Evolutionary conservation across 2,113 vertebrate species (phyloP).

Genomic region (Microcebus jonahi): DNA sequence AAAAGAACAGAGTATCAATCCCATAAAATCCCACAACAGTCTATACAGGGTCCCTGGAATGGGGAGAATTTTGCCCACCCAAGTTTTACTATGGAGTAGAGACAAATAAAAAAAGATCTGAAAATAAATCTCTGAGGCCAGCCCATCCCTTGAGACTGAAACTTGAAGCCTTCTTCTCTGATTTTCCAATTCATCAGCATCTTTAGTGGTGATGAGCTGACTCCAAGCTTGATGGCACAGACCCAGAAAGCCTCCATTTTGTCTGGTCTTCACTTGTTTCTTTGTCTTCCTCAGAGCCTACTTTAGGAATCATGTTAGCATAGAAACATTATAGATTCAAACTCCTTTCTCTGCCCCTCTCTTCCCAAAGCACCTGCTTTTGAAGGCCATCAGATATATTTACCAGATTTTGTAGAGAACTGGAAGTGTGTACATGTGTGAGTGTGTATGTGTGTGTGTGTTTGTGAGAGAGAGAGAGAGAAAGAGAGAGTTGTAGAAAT

Average conservation of each 20-base stretch:
- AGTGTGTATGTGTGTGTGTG: too few relatives aligned
- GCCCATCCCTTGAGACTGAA: constrained; percentile 46
- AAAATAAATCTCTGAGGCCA: constrained; percentile 73
- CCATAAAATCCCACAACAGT: constrained; percentile 80
- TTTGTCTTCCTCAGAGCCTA: not conserved
- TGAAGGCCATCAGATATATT: not conserved
- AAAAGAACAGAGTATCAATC: constrained; percentile 76
- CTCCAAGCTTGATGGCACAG: constrained; percentile 34
- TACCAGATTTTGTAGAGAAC: not conserved
- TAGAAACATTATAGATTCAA: not conserved
- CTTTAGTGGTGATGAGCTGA: constrained; percentile 52
- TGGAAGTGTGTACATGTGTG: not conserved
- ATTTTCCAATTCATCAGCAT: constrained; percentile 46
- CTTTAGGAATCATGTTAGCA: not conserved
- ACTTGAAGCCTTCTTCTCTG: constrained; percentile 52
- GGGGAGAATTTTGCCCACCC: constrained; percentile 82
- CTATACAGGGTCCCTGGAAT: constrained; percentile 64
- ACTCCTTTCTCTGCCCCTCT: rapidly evolving
- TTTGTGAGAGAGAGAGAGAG: not conserved
- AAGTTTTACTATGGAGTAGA: constrained; percentile 77
- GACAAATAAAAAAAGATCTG: constrained; percentile 65
- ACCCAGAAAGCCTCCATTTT: not conserved
- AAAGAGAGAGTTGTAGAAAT: not conserved
- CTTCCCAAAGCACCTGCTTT: not conserved
- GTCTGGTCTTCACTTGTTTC: not conserved